Evolutionary conservation across 2,888 invertebrate species (phyloP), one percentile per base, ranked within the genome.

Genomic region (Dexiosoma caninum): DNA sequence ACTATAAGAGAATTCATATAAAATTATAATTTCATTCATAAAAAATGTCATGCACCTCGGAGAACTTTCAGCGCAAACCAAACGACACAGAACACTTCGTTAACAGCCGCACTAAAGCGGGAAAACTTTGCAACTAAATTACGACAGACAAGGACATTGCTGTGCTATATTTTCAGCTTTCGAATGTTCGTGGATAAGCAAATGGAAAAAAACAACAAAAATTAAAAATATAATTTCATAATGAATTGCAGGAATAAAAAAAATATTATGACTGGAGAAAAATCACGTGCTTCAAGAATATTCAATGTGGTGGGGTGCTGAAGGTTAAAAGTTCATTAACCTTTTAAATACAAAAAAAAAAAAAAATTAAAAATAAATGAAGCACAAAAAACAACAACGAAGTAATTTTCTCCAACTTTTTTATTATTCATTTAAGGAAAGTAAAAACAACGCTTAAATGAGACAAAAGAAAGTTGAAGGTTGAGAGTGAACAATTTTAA

Each of bases 261-360:
- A 27, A 27, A 27, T 5, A 27, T 5, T 27, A 30, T n/a, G 3
- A 42, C 37, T 46, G 32, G 16, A 64, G 16, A 37, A 59, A 53
- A 74, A 81, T 37, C 81, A 81, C 81, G 81, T 77, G 81, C 72
- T 72, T n/a, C n/a, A n/a, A n/a, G n/a, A n/a, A n/a, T n/a, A 16
- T 6, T 21, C 4, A 42, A 27, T 27, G 44, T 53, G 67, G n/a
- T n/a, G n/a, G n/a, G 35, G 51, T 12, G 14, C 37, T 46, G 51
- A 59, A 67, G 37, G 59, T 67, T 51, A 51, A n/a, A 44, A 75
- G 78, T 69, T 74, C 67, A 75, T 79, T 72, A 74, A 66, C 55
- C 67, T 62, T 69, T 59, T 44, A 64, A 72, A 64, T 42, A 69
- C 35, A 51, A 62, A 32, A 74, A 69, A 37, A 27, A 6, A 5